Percentiles rank a stretch among this genome's conserved stretches.
phyloP scores from a whole-genome alignment of 2,888 invertebrate species.

The Linyphia triangularis region DNA sequence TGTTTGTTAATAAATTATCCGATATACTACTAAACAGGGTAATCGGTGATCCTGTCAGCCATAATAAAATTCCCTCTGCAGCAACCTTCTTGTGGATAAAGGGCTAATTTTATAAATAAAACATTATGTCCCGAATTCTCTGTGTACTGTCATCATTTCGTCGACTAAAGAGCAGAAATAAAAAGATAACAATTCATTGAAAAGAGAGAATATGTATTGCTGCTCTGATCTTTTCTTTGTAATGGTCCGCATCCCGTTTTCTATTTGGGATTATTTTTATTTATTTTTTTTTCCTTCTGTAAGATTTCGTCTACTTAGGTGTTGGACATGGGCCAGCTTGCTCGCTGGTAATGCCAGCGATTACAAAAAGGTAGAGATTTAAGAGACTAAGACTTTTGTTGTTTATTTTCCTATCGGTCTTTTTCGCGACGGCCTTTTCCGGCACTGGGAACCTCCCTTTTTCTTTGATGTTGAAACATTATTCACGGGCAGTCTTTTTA shows the following conservation, averaged over 20 bases:
- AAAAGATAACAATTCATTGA: not conserved
- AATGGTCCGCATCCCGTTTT: not conserved
- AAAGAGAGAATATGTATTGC: conserved; percentile 8
- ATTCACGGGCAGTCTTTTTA: conserved; percentile 21
- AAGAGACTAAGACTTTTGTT: conserved; percentile 5
- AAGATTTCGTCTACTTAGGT: not conserved
- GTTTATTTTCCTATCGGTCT: conserved; percentile 17
- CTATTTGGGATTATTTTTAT: not conserved
- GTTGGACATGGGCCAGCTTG: conserved; percentile 44
- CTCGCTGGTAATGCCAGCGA: conserved; percentile 7
- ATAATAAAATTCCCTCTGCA: not conserved
- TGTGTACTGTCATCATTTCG: not conserved
- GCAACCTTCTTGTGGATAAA: not conserved
- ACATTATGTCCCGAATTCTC: not conserved
- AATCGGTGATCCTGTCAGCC: not conserved
- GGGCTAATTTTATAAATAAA: not conserved
- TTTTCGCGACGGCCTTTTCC: conserved; percentile 10
- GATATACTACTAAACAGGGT: not conserved
- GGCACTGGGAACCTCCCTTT: conserved; percentile 15
- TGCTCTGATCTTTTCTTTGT: conserved; percentile 12
- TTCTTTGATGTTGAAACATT: conserved; percentile 44
- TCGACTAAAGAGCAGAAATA: not conserved
- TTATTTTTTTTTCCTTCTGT: not conserved
- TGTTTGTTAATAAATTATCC: not conserved
- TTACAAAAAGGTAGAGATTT: conserved; percentile 49